Base-by-base conservation (phyloP, 2,888 invertebrate species). In the Scaptomyza flava region DNA sequence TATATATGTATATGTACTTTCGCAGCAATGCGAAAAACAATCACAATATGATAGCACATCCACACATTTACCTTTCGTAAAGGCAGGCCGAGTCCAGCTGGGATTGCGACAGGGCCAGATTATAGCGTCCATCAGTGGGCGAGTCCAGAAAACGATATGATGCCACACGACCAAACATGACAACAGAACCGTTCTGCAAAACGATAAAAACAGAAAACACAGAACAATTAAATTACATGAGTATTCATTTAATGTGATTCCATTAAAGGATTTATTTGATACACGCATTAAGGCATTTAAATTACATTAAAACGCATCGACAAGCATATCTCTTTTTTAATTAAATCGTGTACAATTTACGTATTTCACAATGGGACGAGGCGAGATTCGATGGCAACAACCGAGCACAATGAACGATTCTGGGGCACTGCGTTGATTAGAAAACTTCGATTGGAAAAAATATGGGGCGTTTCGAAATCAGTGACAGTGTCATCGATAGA, bases 121-220 rank as follows among this genome's bases (percentile, higher is more conserved):
- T 94, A 85, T 95, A 95, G 78, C 96, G 93, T 79, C 95, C 96
- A 92, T 97, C 97, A 73, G 96, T 95, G 61, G 95, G 94, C 30
- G 96, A 96, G 92, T 97, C 97, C 85, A 96, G 93, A 93, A 96
- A 97, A 80, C 96, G 94, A 93, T 96, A 97, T 42, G 96, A 96
- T 86, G 97, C 96, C 85, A 96, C 96, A 78, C 96, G 94, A 52
- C 97, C 97, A 91, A 97, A 96, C 93, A 96, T 96, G 64, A 97
- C 95, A 74, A 96, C 94, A 81, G 96, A 95, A 70, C 96, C 97
- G 93, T 97, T 96, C 95, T 96, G 93, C 30, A 9, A 53, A 43
- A 53, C 9, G 46, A 42, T 27, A 27, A 27, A 27, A 27, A 5
- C 27, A 27, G 4, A 72, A 57, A 48, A 38, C 20, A 11, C 7